Percentiles rank a stretch among this genome's conserved stretches.
Evolutionary conservation across 1,140 invertebrate species (phyloP).

Genomic region (Apis florea): DNA sequence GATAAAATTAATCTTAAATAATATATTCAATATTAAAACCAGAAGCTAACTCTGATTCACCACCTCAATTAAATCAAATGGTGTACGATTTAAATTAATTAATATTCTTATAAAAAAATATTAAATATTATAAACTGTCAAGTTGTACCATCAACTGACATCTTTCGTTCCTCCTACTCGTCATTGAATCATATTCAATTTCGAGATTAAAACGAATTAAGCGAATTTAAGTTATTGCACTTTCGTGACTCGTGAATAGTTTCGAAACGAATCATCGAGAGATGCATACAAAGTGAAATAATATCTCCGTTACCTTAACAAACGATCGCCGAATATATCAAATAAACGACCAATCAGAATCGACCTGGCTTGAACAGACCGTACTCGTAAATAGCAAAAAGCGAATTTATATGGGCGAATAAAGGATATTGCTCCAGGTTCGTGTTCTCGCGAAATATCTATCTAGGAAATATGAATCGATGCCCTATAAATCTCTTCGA

Average conservation of each 20-base stretch:
- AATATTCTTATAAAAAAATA: no score
- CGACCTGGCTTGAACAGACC: neutral
- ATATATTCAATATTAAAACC: no score
- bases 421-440: neutral
- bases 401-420: neutral
- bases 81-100: no score
- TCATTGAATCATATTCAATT: no score
- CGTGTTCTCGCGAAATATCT: neutral
- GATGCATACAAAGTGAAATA: neutral
- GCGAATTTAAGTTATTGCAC: no score
- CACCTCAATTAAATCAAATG: no score
- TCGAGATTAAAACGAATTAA: no score
- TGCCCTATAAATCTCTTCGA: neutral
- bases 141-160: no score
- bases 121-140: no score
- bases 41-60: no score
- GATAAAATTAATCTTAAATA: no score
- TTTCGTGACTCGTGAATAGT: neutral
- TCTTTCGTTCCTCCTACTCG: no score
- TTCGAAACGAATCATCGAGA: neutral
- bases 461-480: neutral
- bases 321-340: neutral
- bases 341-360: neutral
- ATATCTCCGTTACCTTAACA: neutral
- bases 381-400: neutral